Evolutionary conservation across 2,113 vertebrate genomes (phyloP), one percentile per base, ranked within the genome.

Genomic region (Planiliza haematocheilus): DNA sequence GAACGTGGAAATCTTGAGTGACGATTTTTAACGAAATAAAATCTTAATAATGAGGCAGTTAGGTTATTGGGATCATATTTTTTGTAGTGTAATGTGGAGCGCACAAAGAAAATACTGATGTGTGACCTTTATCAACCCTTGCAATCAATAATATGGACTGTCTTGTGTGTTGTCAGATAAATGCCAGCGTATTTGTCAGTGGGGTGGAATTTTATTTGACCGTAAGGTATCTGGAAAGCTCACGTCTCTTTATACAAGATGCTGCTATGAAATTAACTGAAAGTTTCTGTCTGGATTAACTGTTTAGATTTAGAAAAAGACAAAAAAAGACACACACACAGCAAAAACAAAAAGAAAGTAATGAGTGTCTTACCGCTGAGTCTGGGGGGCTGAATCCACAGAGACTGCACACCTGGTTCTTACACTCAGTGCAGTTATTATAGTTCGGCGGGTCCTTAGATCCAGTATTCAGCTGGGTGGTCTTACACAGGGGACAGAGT

Each of bases 371-470:
- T 91, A 95, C 94, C 89, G 74, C 91, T 36, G 93, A 93, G 83
- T 94, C 93, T 9, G 94, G 94, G 36, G 97, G 98, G 87, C 98
- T 98, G 91, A 99, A 99, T 7, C 98, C 98, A 84, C 98, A 99
- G 14, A 97, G 93, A 83, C 96, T 99, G 94, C 98, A 99, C 78
- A 99, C 98, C 50, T 96, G 93, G 13, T 92, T 95, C 61, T 95
- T 95, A 92, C 98, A 99, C 91, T 96, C 95, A 0, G 98, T 99
- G 81, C 98, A 99, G 0, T 93, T 95, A 81, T 86, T 96, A 88
- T 95, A 98, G 89, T 99, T 99, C 76, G 97, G 94, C 38, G 95
- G 95, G 43, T 96, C 96, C 42, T 96, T 95, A 50, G 89, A 71
- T 8, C 96, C 92, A 56, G 92, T 77, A 79, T 97, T 94, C 75